phyloP scores from a whole-genome alignment of 2,113 vertebrate species.

The Salvelinus fontinalis region DNA sequence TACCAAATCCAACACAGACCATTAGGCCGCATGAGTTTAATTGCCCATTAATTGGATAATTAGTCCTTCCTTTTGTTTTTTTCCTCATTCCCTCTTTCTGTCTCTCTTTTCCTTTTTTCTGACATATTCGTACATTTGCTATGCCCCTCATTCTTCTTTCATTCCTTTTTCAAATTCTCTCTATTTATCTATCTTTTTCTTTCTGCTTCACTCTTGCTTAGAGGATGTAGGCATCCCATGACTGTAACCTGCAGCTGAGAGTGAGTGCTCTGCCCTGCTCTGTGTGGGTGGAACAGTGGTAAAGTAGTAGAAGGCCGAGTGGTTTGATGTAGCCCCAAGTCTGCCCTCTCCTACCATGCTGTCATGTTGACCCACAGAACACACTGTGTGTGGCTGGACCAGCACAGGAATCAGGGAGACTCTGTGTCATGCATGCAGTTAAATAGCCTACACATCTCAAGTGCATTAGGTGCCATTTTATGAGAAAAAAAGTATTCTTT shows the following conservation, averaged over 20 bases:
- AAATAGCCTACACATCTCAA: constrained; percentile 67
- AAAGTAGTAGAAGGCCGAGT: constrained; percentile 44
- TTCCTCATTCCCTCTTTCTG: constrained; percentile 50
- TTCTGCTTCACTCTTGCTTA: not conserved
- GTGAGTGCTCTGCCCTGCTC: constrained; percentile 17
- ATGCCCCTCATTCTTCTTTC: constrained; percentile 24
- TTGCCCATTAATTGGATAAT: constrained; percentile 95
- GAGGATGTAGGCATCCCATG: constrained; percentile 35
- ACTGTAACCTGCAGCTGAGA: constrained; percentile 40
- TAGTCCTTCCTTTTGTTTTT: constrained; percentile 85
- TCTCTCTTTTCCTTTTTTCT: constrained; percentile 49
- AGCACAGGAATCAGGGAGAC: constrained; percentile 46
- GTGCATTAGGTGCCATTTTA: constrained; percentile 67
- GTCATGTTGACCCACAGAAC: constrained; percentile 64
- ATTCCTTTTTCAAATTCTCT: no score
- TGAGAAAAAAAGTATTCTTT: constrained; percentile 57
- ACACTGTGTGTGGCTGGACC: constrained; percentile 54
- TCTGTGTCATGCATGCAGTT: constrained; percentile 51
- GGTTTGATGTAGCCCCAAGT: constrained; percentile 59
- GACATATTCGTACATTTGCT: constrained; percentile 47
- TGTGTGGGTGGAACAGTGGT: constrained; percentile 36
- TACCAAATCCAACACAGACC: constrained; percentile 79
- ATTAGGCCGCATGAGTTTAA: constrained; percentile 89
- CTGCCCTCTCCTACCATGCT: constrained; percentile 34
- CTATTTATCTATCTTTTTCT: no score